These are phyloP conservation scores for Onychomys torridus DNA, from an alignment of 2,797 vertebrate species.

Conservation along the genomic window DNA sequence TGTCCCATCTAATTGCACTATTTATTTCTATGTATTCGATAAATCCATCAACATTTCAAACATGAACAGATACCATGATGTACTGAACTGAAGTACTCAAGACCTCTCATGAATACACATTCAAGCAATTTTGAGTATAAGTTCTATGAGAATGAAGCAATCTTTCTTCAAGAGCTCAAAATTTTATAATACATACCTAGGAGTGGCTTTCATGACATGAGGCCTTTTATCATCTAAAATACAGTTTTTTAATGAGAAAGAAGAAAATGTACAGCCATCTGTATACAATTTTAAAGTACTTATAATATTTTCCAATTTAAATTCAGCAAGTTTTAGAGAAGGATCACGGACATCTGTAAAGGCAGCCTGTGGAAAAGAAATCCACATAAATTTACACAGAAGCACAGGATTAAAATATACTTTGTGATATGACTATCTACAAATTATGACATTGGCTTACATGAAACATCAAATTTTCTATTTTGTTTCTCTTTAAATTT, in stretches of 20 bases:
- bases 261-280: conserved; percentile 93
- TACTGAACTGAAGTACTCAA: not conserved
- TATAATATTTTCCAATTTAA: conserved; percentile 95
- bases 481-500: not conserved
- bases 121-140: not conserved
- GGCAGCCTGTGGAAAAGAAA: conserved; percentile 85
- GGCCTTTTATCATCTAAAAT: conserved; percentile 96
- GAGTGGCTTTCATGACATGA: conserved; percentile 93
- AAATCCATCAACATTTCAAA: conserved; percentile 27
- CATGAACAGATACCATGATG: not conserved
- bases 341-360: conserved; percentile 91
- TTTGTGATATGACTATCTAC: not conserved
- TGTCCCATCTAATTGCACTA: conserved; percentile 32
- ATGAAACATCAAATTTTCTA: not conserved
- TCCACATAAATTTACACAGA: conserved; percentile 52
- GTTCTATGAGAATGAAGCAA: conserved; percentile 31
- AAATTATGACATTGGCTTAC: not conserved
- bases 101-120: not conserved
- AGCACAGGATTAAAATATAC: not conserved
- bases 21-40: conserved; percentile 51
- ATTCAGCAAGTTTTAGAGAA: conserved; percentile 94
- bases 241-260: conserved; percentile 93
- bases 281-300: conserved; percentile 93
- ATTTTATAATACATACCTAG: conserved; percentile 89
- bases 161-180: not conserved